A percentile compares a stretch with the other conserved stretches of the same genome.
phyloP scores from a whole-genome alignment of 2,113 vertebrate species.

The Catharus bicknelli region DNA sequence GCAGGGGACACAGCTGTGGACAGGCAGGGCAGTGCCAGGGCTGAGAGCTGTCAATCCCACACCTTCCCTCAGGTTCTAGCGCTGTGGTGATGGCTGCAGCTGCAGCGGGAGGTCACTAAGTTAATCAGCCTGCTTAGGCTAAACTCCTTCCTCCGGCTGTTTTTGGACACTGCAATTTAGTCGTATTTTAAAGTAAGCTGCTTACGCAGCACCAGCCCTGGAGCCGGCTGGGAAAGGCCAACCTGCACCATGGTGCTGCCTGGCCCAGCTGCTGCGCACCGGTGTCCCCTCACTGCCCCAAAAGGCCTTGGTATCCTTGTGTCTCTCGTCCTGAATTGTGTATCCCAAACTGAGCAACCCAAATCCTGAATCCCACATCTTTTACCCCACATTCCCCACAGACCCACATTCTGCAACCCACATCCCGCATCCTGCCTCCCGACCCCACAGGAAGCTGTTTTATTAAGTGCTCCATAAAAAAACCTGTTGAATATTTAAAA shows the following conservation, averaged over 20 bases:
- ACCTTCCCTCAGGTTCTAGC: background rate
- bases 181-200: slow-evolving; percentile 77
- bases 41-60: background rate
- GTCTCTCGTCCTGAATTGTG: accelerated
- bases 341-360: background rate
- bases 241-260: background rate
- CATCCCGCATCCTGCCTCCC: background rate
- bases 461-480: background rate
- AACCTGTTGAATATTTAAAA: slow-evolving; percentile 84
- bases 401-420: background rate
- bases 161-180: slow-evolving; percentile 82
- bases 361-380: background rate
- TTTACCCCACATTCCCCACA: background rate
- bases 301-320: background rate
- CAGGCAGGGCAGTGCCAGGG: background rate
- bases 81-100: background rate
- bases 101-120: slow-evolving; percentile 67
- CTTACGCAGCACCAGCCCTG: slow-evolving; percentile 53
- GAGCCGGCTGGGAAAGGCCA: background rate
- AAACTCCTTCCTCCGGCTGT: slow-evolving; percentile 82
- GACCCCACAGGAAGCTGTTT: background rate
- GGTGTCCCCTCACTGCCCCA: accelerated
- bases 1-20: background rate
- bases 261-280: accelerated
- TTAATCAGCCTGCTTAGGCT: slow-evolving; percentile 67